Conservation (phyloP, 1,140 invertebrate genomes). For the Popillia japonica region DNA sequence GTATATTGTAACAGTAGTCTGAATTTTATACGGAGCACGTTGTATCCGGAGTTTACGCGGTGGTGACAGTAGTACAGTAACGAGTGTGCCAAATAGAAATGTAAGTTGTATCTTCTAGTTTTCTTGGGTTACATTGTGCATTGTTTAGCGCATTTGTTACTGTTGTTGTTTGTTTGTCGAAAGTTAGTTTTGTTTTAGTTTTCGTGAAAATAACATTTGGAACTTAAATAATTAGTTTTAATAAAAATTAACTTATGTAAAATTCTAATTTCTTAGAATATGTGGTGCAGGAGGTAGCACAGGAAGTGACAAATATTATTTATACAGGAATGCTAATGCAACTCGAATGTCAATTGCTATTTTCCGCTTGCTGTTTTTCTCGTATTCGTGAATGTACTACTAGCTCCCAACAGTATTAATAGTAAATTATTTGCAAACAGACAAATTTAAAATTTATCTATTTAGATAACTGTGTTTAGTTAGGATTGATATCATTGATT, state of each 20-base stretch:
- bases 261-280: too few species aligned
- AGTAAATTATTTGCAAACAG: too few species aligned
- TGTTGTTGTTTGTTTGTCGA: neutral
- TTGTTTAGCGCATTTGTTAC: neutral
- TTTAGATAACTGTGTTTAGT: too few species aligned
- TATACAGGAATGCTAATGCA: too few species aligned
- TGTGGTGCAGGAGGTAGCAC: too few species aligned
- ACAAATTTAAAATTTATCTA: too few species aligned
- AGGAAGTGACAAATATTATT: too few species aligned
- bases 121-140: neutral
- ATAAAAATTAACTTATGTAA: neutral
- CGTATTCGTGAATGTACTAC: too few species aligned
- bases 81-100: neutral
- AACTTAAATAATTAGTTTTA: neutral
- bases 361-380: too few species aligned
- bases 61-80: neutral
- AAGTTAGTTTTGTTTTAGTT: neutral
- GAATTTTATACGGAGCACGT: neutral
- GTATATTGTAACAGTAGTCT: neutral
- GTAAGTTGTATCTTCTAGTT: neutral
- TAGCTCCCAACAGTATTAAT: too few species aligned
- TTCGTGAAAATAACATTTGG: neutral
- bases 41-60: neutral
- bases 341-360: too few species aligned
- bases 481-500: too few species aligned